These are phyloP conservation scores for Chesias legatella DNA, from an alignment of 2,888 invertebrate genomes.

Conservation along the genomic window DNA sequence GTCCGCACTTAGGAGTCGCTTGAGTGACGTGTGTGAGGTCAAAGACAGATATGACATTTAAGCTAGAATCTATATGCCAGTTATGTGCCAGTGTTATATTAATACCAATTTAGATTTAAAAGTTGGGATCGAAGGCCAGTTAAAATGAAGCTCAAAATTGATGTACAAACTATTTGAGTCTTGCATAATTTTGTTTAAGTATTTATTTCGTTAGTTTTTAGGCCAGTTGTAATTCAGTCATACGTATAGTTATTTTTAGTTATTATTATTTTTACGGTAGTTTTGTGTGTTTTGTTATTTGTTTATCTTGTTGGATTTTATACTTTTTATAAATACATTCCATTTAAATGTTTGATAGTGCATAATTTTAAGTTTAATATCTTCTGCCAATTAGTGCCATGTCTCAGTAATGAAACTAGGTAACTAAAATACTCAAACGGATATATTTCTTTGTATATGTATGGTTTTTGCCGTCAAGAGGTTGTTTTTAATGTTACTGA, in stretches of 20 bases:
- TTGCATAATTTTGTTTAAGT: slow-evolving; percentile 47
- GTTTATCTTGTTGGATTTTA: slow-evolving; percentile 68
- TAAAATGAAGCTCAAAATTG: slow-evolving; percentile 71
- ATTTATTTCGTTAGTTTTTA: slow-evolving; percentile 70
- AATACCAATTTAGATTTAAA: slow-evolving; percentile 45
- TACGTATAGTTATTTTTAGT: slow-evolving; percentile 35
- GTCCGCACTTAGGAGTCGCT: too few relatives aligned
- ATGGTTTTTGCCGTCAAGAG: too few relatives aligned
- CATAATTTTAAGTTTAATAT: slow-evolving; percentile 15
- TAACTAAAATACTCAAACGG: too few relatives aligned
- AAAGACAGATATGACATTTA: neutral
- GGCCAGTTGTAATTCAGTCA: slow-evolving; percentile 75
- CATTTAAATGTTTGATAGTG: slow-evolving; percentile 44
- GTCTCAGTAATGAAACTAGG: too few relatives aligned
- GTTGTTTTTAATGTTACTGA: too few relatives aligned
- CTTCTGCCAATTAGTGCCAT: neutral
- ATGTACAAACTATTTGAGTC: slow-evolving; percentile 58
- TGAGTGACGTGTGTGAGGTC: too few relatives aligned
- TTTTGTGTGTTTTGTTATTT: slow-evolving; percentile 60
- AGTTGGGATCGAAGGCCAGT: slow-evolving; percentile 73
- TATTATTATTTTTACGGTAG: slow-evolving; percentile 41
- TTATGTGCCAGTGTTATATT: slow-evolving; percentile 48
- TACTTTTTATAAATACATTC: slow-evolving; percentile 57
- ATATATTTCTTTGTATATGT: too few relatives aligned
- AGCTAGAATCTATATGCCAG: slow-evolving; percentile 35